These are phyloP conservation scores for Riparia riparia DNA, from an alignment of 2,113 vertebrate genomes.

Conservation along the genomic window DNA sequence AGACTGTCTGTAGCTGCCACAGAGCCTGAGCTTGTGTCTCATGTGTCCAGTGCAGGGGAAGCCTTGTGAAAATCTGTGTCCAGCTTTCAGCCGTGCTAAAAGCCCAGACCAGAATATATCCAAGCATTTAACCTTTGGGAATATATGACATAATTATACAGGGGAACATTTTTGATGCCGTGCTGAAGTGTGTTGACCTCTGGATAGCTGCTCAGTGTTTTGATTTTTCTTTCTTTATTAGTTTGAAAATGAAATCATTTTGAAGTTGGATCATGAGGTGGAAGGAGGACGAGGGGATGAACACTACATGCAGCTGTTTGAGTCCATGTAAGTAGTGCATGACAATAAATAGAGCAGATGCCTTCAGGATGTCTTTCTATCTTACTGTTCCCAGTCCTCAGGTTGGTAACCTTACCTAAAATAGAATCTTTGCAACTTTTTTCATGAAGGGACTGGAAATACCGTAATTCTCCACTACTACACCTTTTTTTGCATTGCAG, in stretches of 20 bases:
- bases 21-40: neutral
- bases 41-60: neutral
- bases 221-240: conserved; percentile 51
- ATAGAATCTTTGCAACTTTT: neutral
- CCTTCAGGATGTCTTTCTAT: neutral
- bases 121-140: neutral
- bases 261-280: conserved; percentile 96
- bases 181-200: neutral
- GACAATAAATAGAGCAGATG: neutral
- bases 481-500: neutral
- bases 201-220: neutral
- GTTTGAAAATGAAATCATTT: conserved; percentile 98
- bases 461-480: neutral
- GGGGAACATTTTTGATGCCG: neutral
- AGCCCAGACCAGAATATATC: neutral
- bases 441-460: neutral
- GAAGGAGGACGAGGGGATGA: conserved; percentile 96
- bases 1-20: neutral
- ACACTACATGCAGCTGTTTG: conserved; percentile 92
- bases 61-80: neutral
- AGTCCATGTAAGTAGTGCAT: conserved; percentile 86
- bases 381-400: neutral
- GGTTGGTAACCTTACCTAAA: neutral
- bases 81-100: neutral
- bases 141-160: neutral